Conservation (phyloP, 2,113 vertebrate genomes). For the Aldabrachelys gigantea region DNA sequence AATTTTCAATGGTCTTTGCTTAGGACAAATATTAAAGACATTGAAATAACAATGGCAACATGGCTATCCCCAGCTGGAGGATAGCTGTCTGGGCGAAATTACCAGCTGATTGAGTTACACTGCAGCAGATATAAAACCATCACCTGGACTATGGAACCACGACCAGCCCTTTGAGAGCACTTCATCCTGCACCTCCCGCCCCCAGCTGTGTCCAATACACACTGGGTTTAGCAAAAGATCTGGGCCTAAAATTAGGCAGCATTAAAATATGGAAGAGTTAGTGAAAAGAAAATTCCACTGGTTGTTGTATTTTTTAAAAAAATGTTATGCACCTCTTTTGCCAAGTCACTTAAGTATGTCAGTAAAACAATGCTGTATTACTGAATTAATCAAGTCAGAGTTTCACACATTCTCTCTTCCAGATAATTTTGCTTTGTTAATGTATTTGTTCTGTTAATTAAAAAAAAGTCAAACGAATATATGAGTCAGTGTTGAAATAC, state of each 20-base stretch:
- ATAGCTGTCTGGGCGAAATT: too few species aligned
- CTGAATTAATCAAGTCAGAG: not conserved
- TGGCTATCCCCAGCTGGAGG: too few species aligned
- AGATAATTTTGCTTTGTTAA: not conserved
- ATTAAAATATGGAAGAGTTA: not conserved
- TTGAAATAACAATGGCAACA: too few species aligned
- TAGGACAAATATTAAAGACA: too few species aligned
- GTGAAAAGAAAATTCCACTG: not conserved
- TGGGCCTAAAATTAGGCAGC: not conserved
- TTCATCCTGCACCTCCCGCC: too few species aligned
- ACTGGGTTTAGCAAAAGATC: not conserved
- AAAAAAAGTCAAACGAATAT: not conserved
- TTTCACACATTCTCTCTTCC: not conserved
- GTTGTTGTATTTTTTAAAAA: not conserved
- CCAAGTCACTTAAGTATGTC: not conserved
- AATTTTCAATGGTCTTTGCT: too few species aligned
- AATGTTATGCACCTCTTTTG: not conserved
- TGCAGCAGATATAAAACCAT: too few species aligned
- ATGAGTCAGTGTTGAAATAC: not conserved
- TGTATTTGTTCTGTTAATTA: not conserved
- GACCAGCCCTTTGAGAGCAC: too few species aligned
- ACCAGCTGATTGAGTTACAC: too few species aligned
- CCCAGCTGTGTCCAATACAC: not conserved
- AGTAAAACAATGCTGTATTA: not conserved
- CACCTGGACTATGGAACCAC: too few species aligned